Base-by-base conservation (phyloP, 2,113 vertebrate genomes). In the Perognathus longimembris region DNA sequence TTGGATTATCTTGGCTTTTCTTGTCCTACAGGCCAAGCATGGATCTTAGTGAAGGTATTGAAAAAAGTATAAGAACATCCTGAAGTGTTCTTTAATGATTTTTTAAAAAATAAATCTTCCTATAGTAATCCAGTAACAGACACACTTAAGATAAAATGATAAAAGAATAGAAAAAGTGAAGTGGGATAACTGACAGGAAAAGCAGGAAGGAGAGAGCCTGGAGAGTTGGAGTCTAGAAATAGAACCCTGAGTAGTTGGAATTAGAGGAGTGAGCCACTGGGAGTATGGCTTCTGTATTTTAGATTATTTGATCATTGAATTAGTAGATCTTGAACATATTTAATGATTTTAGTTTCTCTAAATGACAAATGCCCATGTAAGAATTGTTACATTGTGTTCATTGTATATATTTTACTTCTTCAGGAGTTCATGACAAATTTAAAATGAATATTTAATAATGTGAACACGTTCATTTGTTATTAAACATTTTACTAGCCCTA, bases 11-110 rank as follows among this genome's bases (percentile, higher is more conserved):
- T 91, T 99, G 99, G 99, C 96, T 99, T 84, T 98, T 99, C 94
- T 96, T 99, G 57, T 98, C 99, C 81, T 98, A 97, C 1, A 97
- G 97, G n/a, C 99, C 99, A 38, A 98, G 98, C 45, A 94, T 98
- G n/a, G 99, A 99, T 97, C 98, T 98, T 91, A 99, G 99, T 70
- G 98, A 99, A 97, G 98, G 99, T 99, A 97, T 89, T 97, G 90
- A 74, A 88, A 79, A 74, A 89, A 77, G n/a, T 92, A 20, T 84
- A 40, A 36, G 30, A 86, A 66, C 50, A 85, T 83, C 57, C 57
- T 87, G 40, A 78, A 78, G 69, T 88, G 40, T 73, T 81, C 50
- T 74, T 6, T 85, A 83, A 79, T 77, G 28, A 92, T 76, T 94
- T 90, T 54, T 54, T 54, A 54, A 54, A 54, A 45, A 54, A 59